Evolutionary conservation across 2,888 invertebrate genomes (phyloP), one percentile per base, ranked within the genome.

Genomic region (Pheosia gnoma): DNA sequence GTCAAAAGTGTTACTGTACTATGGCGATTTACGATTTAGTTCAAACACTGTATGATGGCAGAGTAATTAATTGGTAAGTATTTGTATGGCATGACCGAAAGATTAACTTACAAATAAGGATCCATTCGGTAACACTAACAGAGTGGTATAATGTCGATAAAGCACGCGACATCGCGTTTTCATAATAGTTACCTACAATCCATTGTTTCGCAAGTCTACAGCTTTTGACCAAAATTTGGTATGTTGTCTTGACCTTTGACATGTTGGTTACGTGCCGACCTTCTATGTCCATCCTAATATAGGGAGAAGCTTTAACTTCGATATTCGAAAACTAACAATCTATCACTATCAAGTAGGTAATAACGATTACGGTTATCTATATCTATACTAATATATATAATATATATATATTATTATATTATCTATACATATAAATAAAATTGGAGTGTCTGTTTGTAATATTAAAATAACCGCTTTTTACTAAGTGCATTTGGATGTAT

Each of bases 101-200:
- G 43, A 45, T 45, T 53, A 5, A 11, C 36, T 62, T 61, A 10
- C 13, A 38, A 68, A 62, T 43, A 51, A 68, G 43, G 45, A 52
- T 55, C 13, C 54, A 52, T 55, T 55, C 45, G 37, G 61, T 59
- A 37, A 63, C 51, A 63, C 63, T 67, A 66, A 74, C 61, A 63
- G 66, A 68, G 62, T 72, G 67, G 71, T 68, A 74, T 59, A 74
- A 78, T 72, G 60, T 66, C 62, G 65, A 74, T 77, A 74, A 74
- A 66, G 78, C 81, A 80, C 78, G 79, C 78, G 81, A 79, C 70
- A 70, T 74, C 36, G 66, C 70, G 72, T 82, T 79, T 80, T 80
- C 75, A 75, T 75, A 78, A 74, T 63, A 25, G 25, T 25, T 25
- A 66, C 63, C 66, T 68, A 68, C 36, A 36, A 45, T 45, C 63